Evolutionary conservation across 37 sponge, comb jelly and placozoan species (phyloP), one percentile per base, ranked within the genome.

Genomic region (Diacarnus erythraeanus): DNA sequence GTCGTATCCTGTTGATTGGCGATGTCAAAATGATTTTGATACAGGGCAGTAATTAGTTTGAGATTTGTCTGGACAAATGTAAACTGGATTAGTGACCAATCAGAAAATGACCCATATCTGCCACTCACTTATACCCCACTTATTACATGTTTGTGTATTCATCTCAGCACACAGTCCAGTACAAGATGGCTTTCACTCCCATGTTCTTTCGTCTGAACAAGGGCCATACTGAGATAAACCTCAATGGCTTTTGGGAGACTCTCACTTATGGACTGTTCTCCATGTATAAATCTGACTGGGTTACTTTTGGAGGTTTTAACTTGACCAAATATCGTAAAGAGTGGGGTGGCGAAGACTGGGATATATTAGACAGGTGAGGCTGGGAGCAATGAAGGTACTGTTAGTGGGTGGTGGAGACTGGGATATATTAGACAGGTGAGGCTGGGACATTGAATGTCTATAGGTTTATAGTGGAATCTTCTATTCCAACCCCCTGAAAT

Each of bases 321-420:
- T 36, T 41, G 2, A 54, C 35, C 26, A 76, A 73, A n/a, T 91
- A 84, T 79, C 82, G 37, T 21, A 37, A 27, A 41, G 83, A 81
- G 51, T 91, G 91, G 91, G 91, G 91, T 54, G 91, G 91, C 66
- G 91, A 91, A 66, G 91, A 91, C 70, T 91, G 91, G 91, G 91
- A 91, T 42, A 34, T 77, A 26, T 34, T 91, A 34, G 91, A 91
- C 87, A 91, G 76, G 91, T 91, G n/a, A 83, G 75, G 2, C 27
- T n/a, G n/a, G n/a, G n/a, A n/a, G n/a, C n/a, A n/a, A n/a, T n/a
- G 12, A 12, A 47, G 51, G 6, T 47, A 47, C 12, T 6, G 51
- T 47, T 47, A 47, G 12, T 47, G 51, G 12, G 6, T 15, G 51
- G 10, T 47, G 12, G 51, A 47, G 51, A 47, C 6, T 47, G n/a